A percentile compares a stretch with the other conserved stretches of the same genome.
These are phyloP conservation scores for Mylabris phalerata DNA, from an alignment of 1,140 invertebrate genomes.

Conservation along the genomic window DNA sequence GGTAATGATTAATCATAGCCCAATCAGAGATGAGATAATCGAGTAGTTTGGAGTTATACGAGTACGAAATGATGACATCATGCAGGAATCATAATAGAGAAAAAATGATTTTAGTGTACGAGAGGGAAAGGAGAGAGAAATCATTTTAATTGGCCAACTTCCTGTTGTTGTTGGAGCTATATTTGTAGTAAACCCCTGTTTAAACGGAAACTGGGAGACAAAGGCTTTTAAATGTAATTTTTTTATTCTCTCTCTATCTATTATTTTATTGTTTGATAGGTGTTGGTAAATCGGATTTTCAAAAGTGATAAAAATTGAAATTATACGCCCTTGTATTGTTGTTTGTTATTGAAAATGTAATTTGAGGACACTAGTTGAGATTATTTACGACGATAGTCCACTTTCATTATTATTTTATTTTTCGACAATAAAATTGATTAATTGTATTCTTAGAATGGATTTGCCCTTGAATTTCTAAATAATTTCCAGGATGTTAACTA, in stretches of 20 bases:
- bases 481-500: constrained; percentile 8
- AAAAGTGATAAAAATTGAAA: constrained; percentile 1
- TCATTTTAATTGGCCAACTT: constrained; percentile 16
- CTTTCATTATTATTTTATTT: neutral
- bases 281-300: constrained; percentile 6
- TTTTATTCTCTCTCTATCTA: neutral
- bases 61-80: neutral
- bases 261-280: neutral
- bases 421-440: constrained; percentile 9
- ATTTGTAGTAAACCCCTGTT: neutral
- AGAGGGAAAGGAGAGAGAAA: constrained; percentile 6
- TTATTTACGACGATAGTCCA: neutral
- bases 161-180: constrained; percentile 6
- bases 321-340: too few relatives aligned
- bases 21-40: neutral
- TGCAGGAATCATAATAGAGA: constrained; percentile 14
- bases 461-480: constrained; percentile 14
- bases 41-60: neutral
- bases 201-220: constrained; percentile 11
- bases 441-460: constrained; percentile 9
- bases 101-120: constrained; percentile 8
- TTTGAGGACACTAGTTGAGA: constrained; percentile 8
- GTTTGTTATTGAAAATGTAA: too few relatives aligned
- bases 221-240: constrained; percentile 8
- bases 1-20: neutral